Evolutionary conservation across 37 sponge, comb jelly and placozoan species (phyloP), one percentile per base, ranked within the genome.

Genomic region (Chondrilla cf. caribensis): DNA sequence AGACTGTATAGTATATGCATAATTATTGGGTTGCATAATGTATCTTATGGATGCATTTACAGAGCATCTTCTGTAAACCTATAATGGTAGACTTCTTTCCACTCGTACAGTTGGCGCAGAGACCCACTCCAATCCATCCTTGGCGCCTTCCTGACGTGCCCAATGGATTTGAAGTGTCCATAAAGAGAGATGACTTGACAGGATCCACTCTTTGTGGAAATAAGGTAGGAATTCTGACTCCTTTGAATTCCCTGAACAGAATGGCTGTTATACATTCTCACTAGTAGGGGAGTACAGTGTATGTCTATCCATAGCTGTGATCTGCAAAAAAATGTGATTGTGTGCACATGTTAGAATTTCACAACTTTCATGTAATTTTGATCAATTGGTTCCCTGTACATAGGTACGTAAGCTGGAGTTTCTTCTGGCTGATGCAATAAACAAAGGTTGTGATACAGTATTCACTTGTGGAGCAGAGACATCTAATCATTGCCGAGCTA

Each of bases 361-460:
- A 4, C 29, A 2, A 67, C 33, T 33, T 67, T 67, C 7, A 29
- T 1, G 35, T 33, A 8, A 29, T 4, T 11, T 15, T 40, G 8
- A 15, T 24, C 25, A 55, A 19, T 9, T 54, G 1, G 5, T 8
- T 14, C 0, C 32, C 54, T 36, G 21, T n/a, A 19, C 29, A 29
- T 36, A 93, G 93, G 83, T 90, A 17, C 83, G 95, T 24, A 95
- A 95, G 58, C 75, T 92, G 41, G 95, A 95, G 65, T 95, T 95
- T 68, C 90, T 95, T 2, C 55, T 95, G 6, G 95, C 87, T 22
- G 95, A 95, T 62, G 95, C 94, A 0, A 11, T 88, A 0, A 32
- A 81, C 43, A 80, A 86, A 36, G 85, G 81, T 21, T 84, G 90
- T 84, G 86, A 87, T 54, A 55, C 82, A 54, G 83, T 95, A 36